Percentiles rank a stretch among this genome's conserved stretches.
These are phyloP conservation scores for Allygus modestus DNA, from an alignment of 2,888 invertebrate species.

Conservation along the genomic window DNA sequence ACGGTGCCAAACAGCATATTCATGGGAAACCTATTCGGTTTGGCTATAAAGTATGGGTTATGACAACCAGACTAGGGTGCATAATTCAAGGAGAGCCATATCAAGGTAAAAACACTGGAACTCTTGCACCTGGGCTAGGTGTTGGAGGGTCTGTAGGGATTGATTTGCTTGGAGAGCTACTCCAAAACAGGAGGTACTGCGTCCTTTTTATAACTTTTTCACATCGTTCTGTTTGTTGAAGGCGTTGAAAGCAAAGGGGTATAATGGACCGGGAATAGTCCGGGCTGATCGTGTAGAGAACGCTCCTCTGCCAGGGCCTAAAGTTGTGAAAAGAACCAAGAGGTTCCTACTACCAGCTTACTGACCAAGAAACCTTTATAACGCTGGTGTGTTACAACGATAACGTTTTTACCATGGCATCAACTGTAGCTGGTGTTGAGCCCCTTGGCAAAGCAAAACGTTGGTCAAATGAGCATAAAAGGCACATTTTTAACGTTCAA, in stretches of 20 bases:
- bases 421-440: constrained; percentile 52
- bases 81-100: constrained; percentile 67
- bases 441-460: constrained; percentile 47
- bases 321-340: constrained; percentile 42
- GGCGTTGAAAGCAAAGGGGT: constrained; percentile 40
- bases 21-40: constrained; percentile 66
- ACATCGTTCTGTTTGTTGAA: constrained; percentile 36
- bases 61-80: constrained; percentile 65
- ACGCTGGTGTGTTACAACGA: constrained; percentile 41
- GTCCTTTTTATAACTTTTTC: constrained; percentile 52
- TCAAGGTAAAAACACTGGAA: constrained; percentile 61
- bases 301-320: constrained; percentile 42
- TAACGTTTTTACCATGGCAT: constrained; percentile 53
- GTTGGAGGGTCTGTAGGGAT: constrained; percentile 51
- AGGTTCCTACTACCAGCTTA: constrained; percentile 50
- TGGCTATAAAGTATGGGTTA: constrained; percentile 65
- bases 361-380: constrained; percentile 44
- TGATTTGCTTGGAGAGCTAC: constrained; percentile 41
- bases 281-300: constrained; percentile 31
- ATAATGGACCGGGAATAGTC: constrained; percentile 37
- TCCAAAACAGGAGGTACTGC: constrained; percentile 47
- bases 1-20: constrained; percentile 66
- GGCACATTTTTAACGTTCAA: not conserved
- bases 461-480: constrained; percentile 43
- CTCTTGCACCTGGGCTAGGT: constrained; percentile 38